These are phyloP conservation scores for Hiodon tergisus DNA, from an alignment of 2,113 vertebrate species.

Conservation along the genomic window DNA sequence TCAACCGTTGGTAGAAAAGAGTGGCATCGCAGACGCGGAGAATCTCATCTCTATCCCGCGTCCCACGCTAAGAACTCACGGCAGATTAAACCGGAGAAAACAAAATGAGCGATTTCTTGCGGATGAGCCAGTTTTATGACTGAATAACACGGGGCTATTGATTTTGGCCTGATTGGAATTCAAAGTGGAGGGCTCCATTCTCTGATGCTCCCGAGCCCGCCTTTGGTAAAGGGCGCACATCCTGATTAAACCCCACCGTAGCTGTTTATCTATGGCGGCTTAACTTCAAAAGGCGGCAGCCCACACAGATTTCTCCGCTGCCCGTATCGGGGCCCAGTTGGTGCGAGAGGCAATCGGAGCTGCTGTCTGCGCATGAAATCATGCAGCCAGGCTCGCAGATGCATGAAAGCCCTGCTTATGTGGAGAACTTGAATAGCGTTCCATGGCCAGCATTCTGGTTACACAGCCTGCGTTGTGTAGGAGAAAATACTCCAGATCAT, in stretches of 20 bases:
- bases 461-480: too few relatives aligned
- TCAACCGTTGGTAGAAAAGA: neutral
- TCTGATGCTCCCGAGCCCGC: neutral
- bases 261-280: conserved; percentile 42
- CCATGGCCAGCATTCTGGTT: too few relatives aligned
- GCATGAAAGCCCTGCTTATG: too few relatives aligned
- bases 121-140: conserved; percentile 48
- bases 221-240: neutral
- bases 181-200: conserved; percentile 30
- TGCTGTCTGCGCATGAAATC: too few relatives aligned
- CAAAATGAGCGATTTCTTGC: conserved; percentile 44
- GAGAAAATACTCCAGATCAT: too few relatives aligned
- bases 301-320: neutral
- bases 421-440: too few relatives aligned
- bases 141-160: conserved; percentile 55
- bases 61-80: conserved; percentile 22
- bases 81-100: conserved; percentile 51
- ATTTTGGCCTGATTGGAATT: conserved; percentile 53
- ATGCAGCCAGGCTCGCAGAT: too few relatives aligned
- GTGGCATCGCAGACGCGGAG: neutral
- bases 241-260: conserved; percentile 28
- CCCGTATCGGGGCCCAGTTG: too few relatives aligned
- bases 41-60: neutral
- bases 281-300: conserved; percentile 35
- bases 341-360: too few relatives aligned